Evolutionary conservation across 1,140 invertebrate species (phyloP).

Genomic region (Macrobrachium nipponense): DNA sequence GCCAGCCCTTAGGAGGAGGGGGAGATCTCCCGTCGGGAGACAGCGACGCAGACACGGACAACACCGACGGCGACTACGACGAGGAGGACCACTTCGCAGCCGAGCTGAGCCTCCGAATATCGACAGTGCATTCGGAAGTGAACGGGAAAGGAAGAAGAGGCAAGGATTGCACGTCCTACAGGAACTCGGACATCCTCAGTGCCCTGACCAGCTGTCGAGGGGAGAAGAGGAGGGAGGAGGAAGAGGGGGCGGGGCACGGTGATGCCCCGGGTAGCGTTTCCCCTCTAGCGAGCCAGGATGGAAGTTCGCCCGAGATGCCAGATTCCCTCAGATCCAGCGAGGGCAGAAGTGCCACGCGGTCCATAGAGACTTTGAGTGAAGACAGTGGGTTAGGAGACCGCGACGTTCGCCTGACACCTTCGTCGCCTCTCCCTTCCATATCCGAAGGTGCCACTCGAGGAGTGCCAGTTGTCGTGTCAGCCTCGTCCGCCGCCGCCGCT

Average conservation of each 20-base stretch:
- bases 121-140: neutral
- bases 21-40: slow-evolving; percentile 36
- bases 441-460: slow-evolving; percentile 19
- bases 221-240: slow-evolving; percentile 26
- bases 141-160: neutral
- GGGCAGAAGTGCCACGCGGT: slow-evolving; percentile 41
- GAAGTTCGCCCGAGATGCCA: slow-evolving; percentile 49
- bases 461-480: neutral
- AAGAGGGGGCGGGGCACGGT: slow-evolving; percentile 45
- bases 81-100: slow-evolving; percentile 50
- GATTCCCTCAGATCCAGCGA: slow-evolving; percentile 44
- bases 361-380: slow-evolving; percentile 45
- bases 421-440: slow-evolving; percentile 42
- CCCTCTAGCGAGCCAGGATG: slow-evolving; percentile 29
- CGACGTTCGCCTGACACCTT: slow-evolving; percentile 42
- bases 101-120: slow-evolving; percentile 44
- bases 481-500: neutral
- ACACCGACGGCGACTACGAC: slow-evolving; percentile 49
- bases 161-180: slow-evolving; percentile 11
- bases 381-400: slow-evolving; percentile 36
- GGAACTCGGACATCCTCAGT: slow-evolving; percentile 32
- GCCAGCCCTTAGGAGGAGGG: too few species aligned
- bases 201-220: too few species aligned
- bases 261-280: slow-evolving; percentile 29
- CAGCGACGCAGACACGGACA: slow-evolving; percentile 46